Conservation (phyloP, 53 echinoderm and acorn worm species). For the Paelopatides confundens region DNA sequence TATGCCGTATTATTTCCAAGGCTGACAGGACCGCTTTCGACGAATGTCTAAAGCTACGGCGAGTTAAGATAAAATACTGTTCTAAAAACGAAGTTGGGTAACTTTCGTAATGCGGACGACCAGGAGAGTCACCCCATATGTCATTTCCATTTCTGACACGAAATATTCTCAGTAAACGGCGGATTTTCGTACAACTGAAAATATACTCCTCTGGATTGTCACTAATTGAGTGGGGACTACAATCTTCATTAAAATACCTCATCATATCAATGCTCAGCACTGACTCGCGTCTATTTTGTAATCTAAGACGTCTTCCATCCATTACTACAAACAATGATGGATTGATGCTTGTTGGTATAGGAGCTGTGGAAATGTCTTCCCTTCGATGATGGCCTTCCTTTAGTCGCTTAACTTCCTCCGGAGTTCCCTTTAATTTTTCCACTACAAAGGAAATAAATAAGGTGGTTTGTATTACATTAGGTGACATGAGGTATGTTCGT, state of each 20-base stretch:
- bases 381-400: constrained; percentile 49
- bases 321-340: constrained; percentile 8
- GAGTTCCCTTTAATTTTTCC: constrained; percentile 74
- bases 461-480: not conserved
- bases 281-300: constrained; percentile 10
- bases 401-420: constrained; percentile 50
- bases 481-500: too few species aligned
- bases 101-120: not conserved
- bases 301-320: constrained; percentile 4
- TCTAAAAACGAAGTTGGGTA: constrained; percentile 79
- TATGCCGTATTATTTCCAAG: constrained; percentile 64
- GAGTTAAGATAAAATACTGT: constrained; percentile 52
- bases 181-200: not conserved
- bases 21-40: constrained; percentile 71
- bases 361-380: not conserved
- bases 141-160: not conserved
- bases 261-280: not conserved
- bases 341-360: not conserved
- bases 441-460: constrained; percentile 22
- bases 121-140: not conserved
- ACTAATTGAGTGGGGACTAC: not conserved
- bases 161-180: not conserved
- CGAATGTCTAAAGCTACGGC: constrained; percentile 80
- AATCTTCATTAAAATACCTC: not conserved
- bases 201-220: not conserved